Base-by-base conservation (phyloP, 2,888 invertebrate species). In the Electrophaes corylata region DNA sequence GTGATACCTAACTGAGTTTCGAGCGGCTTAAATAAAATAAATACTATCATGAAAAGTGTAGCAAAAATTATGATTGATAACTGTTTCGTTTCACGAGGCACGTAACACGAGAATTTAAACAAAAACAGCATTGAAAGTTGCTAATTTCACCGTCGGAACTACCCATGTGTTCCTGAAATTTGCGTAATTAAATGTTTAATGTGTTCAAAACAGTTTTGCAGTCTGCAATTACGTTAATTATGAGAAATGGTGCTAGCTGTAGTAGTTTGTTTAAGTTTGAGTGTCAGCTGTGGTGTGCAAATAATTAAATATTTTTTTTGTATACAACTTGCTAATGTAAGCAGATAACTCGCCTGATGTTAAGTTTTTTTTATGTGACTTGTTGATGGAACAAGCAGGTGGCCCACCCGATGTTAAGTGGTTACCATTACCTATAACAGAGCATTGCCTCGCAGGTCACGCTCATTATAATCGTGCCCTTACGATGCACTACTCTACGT, bases 51-150 rank as follows among this genome's bases (percentile, higher is more conserved):
- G n/a, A n/a, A 26, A 6, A 26, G 20, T 6, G 26, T 26, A 26
- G 1, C 6, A 26, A 26, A 26, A 26, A 10, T 29, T 29, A 23
- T 29, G 10, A 2, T 1, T 29, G 26, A 29, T 8, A 10, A 8
- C 2, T 39, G 16, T 39, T 39, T 18, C n/a, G n/a, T 19, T 40
- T 6, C 2, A 20, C 41, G 3, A 23, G 5, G 12, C 23, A 16
- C 45, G 31, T 18, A 26, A 52, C 44, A 39, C 16, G 14, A 3
- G 20, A 12, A 55, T 58, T 59, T 48, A 48, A 60, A 60, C 60
- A 50, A 49, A 73, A 75, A 79, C 76, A 72, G 69, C 66, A 72
- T 72, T 67, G 64, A 69, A 79, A 73, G 71, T 79, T 76, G 68
- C 47, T 72, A 74, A 76, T 76, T 73, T 60, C 61, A 67, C 69